A percentile compares a stretch with the other conserved stretches of the same genome.
Conservation (phyloP, 2,797 vertebrate genomes). For the Orestias chungarensis region DNA sequence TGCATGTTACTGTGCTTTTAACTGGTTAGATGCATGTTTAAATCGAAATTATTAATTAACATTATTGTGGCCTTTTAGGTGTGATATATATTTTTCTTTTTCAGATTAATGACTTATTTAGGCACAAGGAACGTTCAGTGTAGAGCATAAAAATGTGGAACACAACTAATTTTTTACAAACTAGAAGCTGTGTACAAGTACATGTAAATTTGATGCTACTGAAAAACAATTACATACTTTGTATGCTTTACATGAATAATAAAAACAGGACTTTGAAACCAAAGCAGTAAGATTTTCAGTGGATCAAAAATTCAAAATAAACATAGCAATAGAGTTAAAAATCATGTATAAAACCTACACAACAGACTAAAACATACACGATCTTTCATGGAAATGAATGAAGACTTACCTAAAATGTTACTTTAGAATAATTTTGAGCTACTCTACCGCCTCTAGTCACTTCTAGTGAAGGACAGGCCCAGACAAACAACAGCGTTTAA, state of each 20-base stretch:
- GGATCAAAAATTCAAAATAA: not conserved
- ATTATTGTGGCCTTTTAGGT: constrained; percentile 63
- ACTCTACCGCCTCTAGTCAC: not conserved
- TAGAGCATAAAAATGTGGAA: not conserved
- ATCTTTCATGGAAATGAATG: no score
- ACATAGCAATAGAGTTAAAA: not conserved
- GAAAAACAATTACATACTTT: constrained; percentile 12
- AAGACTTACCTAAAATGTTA: not conserved
- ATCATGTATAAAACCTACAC: not conserved
- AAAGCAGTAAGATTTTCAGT: not conserved
- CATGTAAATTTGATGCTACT: constrained; percentile 5
- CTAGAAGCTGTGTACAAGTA: not conserved
- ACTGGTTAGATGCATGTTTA: constrained; percentile 28
- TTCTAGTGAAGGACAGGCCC: not conserved
- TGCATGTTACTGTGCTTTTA: constrained; percentile 1
- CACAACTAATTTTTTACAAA: constrained; percentile 27
- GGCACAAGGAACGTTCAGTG: constrained; percentile 13
- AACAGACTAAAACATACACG: not conserved
- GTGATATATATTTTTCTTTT: not conserved
- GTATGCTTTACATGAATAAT: not conserved
- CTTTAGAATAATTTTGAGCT: not conserved
- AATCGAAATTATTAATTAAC: constrained; percentile 36
- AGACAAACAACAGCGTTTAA: not conserved
- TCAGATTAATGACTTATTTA: not conserved
- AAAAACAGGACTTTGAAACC: not conserved